Conservation (phyloP, 2,888 invertebrate genomes). For the Agapostemon virescens region DNA sequence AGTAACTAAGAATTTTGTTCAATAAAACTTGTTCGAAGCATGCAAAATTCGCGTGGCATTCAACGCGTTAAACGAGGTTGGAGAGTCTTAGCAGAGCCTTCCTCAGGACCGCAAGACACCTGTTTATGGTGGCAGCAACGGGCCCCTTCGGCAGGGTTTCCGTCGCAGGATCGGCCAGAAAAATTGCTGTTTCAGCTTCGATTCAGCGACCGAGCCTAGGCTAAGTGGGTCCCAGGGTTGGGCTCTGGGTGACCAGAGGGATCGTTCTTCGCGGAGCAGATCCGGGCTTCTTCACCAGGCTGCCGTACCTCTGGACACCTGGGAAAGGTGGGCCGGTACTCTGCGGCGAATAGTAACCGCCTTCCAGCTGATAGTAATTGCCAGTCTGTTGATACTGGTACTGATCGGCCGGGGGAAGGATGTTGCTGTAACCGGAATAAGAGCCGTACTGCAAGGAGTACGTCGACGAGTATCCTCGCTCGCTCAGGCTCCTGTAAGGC, state of each 20-base stretch:
- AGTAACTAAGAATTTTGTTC: too few species aligned
- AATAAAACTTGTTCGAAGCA: too few species aligned
- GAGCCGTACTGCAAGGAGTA: constrained; percentile 77
- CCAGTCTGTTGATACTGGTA: constrained; percentile 71
- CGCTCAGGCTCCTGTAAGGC: constrained; percentile 79
- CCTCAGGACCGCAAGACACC: not conserved
- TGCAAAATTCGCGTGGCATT: too few species aligned
- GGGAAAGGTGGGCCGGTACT: constrained; percentile 76
- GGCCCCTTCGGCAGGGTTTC: not conserved
- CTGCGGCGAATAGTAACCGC: constrained; percentile 78
- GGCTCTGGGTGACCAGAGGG: constrained; percentile 43
- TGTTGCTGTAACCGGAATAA: constrained; percentile 77
- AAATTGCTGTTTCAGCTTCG: not conserved
- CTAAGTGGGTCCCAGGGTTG: constrained; percentile 62
- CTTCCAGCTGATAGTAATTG: constrained; percentile 75
- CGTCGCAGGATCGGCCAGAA: not conserved
- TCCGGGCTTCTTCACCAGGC: constrained; percentile 78
- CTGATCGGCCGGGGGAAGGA: constrained; percentile 70
- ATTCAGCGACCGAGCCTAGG: constrained; percentile 45
- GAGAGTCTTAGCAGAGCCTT: not conserved
- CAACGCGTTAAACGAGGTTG: not conserved
- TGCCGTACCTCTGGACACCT: constrained; percentile 77
- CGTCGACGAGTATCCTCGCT: constrained; percentile 78
- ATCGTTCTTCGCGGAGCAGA: constrained; percentile 70
- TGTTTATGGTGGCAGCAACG: not conserved